phyloP scores from a whole-genome alignment of 2,113 vertebrate genomes.

The Lagopus muta region DNA sequence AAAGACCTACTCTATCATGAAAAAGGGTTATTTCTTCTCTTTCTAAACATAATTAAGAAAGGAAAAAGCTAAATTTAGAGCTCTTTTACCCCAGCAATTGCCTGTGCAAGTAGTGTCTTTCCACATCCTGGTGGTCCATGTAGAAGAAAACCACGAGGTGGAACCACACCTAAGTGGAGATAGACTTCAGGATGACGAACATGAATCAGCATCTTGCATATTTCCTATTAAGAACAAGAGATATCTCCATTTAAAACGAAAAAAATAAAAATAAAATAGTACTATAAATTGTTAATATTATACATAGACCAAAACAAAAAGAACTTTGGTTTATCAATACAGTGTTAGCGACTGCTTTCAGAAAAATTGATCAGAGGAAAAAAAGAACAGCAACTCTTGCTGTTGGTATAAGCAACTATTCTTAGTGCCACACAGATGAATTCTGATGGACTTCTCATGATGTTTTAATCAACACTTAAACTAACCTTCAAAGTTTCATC shows the following conservation, averaged over 20 bases:
- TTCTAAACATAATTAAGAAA: background rate
- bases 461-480: background rate
- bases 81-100: constrained; percentile 91
- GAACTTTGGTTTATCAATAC: background rate
- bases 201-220: constrained; percentile 94
- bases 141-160: constrained; percentile 91
- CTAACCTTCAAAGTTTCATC: constrained; percentile 88
- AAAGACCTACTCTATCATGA: background rate
- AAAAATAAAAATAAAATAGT: background rate
- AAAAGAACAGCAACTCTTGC: background rate
- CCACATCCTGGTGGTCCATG: constrained; percentile 97
- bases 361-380: background rate
- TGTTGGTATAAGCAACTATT: background rate
- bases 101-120: constrained; percentile 94
- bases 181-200: constrained; percentile 94
- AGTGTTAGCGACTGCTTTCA: background rate
- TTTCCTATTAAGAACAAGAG: constrained; percentile 79
- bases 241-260: background rate
- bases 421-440: background rate
- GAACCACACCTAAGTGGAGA: constrained; percentile 88
- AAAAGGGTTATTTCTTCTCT: background rate
- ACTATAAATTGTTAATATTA: background rate
- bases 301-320: background rate
- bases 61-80: background rate
- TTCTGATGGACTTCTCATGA: background rate